A percentile compares a stretch with the other conserved stretches of the same genome.
Evolutionary conservation across 2,113 vertebrate genomes (phyloP).

Genomic region (Gadus macrocephalus): DNA sequence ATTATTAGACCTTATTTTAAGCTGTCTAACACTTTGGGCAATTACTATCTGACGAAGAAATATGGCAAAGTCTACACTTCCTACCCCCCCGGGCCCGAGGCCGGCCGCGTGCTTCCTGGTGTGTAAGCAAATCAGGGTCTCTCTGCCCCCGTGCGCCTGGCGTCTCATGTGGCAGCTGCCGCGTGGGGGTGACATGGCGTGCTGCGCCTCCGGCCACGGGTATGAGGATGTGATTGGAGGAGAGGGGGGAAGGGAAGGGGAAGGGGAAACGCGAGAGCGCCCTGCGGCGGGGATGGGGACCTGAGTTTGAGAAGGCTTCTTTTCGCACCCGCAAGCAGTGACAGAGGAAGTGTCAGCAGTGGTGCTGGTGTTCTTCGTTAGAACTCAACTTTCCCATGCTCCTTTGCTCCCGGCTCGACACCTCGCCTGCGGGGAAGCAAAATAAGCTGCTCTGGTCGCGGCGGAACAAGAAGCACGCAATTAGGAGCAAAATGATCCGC

Average conservation of each 20-base stretch:
- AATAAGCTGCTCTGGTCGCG: slow-evolving; percentile 47
- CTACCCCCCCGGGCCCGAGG: slow-evolving; percentile 28
- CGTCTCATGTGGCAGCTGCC: slow-evolving; percentile 26
- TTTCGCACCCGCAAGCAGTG: slow-evolving; percentile 34
- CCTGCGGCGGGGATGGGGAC: slow-evolving; percentile 19
- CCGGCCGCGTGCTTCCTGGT: slow-evolving; percentile 44
- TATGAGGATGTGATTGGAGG: not conserved
- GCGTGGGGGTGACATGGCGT: slow-evolving; percentile 4
- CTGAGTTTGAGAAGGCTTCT: not conserved
- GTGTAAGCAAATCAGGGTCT: slow-evolving; percentile 53
- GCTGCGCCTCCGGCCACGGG: slow-evolving; percentile 7
- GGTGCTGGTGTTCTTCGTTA: slow-evolving; percentile 65
- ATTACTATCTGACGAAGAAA: slow-evolving; percentile 51
- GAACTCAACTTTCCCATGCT: slow-evolving; percentile 46
- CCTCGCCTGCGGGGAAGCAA: slow-evolving; percentile 30
- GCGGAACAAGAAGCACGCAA: slow-evolving; percentile 43
- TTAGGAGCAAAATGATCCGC: slow-evolving; percentile 38
- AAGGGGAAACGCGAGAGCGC: not conserved
- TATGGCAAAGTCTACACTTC: slow-evolving; percentile 4
- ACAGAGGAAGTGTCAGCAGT: slow-evolving; percentile 59
- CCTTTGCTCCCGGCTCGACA: slow-evolving; percentile 34
- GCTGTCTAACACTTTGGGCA: not conserved
- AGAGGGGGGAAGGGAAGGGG: slow-evolving; percentile 36
- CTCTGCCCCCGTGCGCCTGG: slow-evolving; percentile 32
- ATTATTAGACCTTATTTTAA: not conserved